A percentile compares a stretch with the other conserved stretches of the same genome.
These are phyloP conservation scores for Cephus pulcher DNA, from an alignment of 2,888 invertebrate species.

Conservation along the genomic window DNA sequence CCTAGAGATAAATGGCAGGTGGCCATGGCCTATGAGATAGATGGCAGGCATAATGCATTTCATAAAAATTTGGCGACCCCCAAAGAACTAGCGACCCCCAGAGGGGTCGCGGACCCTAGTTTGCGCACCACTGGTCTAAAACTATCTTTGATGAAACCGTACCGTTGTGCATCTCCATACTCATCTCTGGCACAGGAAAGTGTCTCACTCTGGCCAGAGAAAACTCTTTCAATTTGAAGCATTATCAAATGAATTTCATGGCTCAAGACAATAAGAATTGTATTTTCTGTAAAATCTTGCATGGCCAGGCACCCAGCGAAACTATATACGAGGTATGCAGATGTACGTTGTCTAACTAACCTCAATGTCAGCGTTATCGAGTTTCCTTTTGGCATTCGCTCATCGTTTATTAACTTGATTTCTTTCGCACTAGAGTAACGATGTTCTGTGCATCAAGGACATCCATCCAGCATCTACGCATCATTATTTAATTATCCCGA, in stretches of 20 bases:
- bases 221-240: too few species aligned
- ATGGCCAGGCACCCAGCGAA: constrained; percentile 72
- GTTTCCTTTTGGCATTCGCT: not conserved
- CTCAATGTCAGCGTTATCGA: not conserved
- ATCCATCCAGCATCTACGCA: constrained; percentile 83
- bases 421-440: constrained; percentile 71
- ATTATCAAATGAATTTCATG: constrained; percentile 19
- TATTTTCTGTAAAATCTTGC: constrained; percentile 81
- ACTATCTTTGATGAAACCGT: too few species aligned
- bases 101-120: too few species aligned
- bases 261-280: constrained; percentile 65
- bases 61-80: too few species aligned
- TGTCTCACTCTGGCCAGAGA: too few species aligned
- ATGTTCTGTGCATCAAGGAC: constrained; percentile 83
- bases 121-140: too few species aligned
- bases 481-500: constrained; percentile 84
- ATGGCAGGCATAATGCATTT: too few species aligned
- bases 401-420: constrained; percentile 7
- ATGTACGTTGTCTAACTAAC: not conserved
- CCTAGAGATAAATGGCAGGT: too few species aligned
- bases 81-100: too few species aligned
- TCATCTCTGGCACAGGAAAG: too few species aligned
- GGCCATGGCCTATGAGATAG: too few species aligned
- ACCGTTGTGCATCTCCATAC: too few species aligned
- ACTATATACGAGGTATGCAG: constrained; percentile 72